Base-by-base conservation (phyloP, 2,113 vertebrate genomes). In the Nothoprocta pentlandii region DNA sequence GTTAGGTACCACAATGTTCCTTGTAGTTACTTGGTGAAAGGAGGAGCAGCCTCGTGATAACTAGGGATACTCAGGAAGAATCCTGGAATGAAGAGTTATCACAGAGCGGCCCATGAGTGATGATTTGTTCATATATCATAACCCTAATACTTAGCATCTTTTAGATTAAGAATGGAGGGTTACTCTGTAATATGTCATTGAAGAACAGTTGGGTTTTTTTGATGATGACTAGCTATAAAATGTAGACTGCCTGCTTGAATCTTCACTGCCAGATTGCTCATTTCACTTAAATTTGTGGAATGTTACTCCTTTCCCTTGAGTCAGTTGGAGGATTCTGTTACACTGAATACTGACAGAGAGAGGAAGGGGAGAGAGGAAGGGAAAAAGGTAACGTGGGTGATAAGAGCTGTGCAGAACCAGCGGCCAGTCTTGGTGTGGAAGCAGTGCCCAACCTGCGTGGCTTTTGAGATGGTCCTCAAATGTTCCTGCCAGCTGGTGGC, bases 361-460 rank as follows among this genome's bases (percentile, higher is more conserved):
- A 54, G 51, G 34, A 62, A 8, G 21, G 61, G 61, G 53, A 26
- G 25, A 13, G 25, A 54, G 26, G 12, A 15, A 41, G 5, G 14
- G 10, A 17, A 36, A 2, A 53, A 36, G 53, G 16, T 46, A n/a
- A 19, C 7, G 63, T 36, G 30, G 67, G 54, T 3, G 1, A 46
- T 49, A 80, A 58, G 49, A 62, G 39, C 67, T 39, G 14, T 21
- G 49, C 32, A 32, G 39, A 14, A 66, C 2, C 20, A 85, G 66
- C 39, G 16, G 34, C 32, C 25, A 30, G 39, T 17, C 12, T 17
- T 71, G 56, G 41, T 67, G 61, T 42, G 28, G 67, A 49, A 76
- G n/a, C 62, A 1, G 1, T 62, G 49, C 21, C 47, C 3, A 5
- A 36, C 61, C 9, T 0, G 0, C 0, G 4, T 61, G 25, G 16